Evolutionary conservation across 1,140 invertebrate species (phyloP), one percentile per base, ranked within the genome.

Genomic region (Aethina tumida): DNA sequence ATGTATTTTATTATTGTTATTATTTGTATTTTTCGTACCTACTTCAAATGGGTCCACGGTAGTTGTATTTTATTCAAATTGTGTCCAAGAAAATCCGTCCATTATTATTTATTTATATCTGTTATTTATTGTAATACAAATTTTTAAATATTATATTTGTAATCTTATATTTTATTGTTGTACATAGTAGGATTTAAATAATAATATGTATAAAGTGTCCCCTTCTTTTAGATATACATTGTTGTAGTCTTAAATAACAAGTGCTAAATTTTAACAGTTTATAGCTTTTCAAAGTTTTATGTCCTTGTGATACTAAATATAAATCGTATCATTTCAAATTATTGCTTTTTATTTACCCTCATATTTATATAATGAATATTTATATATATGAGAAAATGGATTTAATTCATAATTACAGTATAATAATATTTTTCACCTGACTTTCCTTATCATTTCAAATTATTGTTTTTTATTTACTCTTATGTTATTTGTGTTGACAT

Each of bases 1-100:
- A 35, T 35, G 44, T 44, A 39, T 47, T 42, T 39, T 43, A 36
- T 50, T 41, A 46, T 41, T 50, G 41, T 50, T 47, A 27, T 43
- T 44, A 36, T 42, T 33, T n/a, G n/a, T n/a, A n/a, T n/a, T n/a
- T n/a, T n/a, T n/a, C n/a, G n/a, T n/a, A n/a, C n/a, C n/a, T n/a
- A n/a, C n/a, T n/a, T n/a, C n/a, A n/a, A n/a, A n/a, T n/a, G n/a
- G n/a, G n/a, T n/a, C n/a, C n/a, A n/a, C n/a, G n/a, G n/a, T n/a
- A n/a, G n/a, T n/a, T n/a, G n/a, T n/a, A n/a, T n/a, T n/a, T n/a
- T n/a, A n/a, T n/a, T n/a, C n/a, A n/a, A n/a, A n/a, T n/a, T n/a
- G n/a, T n/a, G n/a, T n/a, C n/a, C n/a, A n/a, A n/a, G n/a, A n/a
- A n/a, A n/a, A n/a, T n/a, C n/a, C n/a, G n/a, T n/a, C n/a, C n/a